Base-by-base conservation (phyloP, 2,797 vertebrate species). In the Leptatherina wallacei region DNA sequence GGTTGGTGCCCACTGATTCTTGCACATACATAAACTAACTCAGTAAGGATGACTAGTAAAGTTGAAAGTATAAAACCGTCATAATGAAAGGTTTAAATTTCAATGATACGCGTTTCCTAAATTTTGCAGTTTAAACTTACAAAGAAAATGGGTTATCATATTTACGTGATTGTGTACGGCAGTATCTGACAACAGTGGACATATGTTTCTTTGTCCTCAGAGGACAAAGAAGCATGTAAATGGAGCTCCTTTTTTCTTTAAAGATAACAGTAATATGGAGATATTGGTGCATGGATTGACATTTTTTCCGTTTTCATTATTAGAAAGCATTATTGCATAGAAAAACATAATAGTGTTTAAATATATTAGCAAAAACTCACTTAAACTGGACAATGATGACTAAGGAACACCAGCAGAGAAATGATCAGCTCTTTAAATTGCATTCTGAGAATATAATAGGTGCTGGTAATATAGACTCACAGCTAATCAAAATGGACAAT, bases 21-120 rank as follows among this genome's bases (percentile, higher is more conserved):
- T 73, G 73, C 71, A 74, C 65, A 61, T 69, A 14, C 62, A 67
- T 70, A 70, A 80, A 68, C 33, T 20, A 68, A 75, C 57, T 38
- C 57, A 61, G 32, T 51, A 61, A 69, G 38, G 65, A 57, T 57
- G 44, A 73, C 38, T 73, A 55, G 27, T 74, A 18, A 80, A 60
- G 32, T 54, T 51, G 54, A 33, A 64, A 20, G 36, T 35, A 60
- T 73, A 66, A 62, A 58, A 69, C 71, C 68, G 10, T 13, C 24
- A 22, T 18, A 40, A 44, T 47, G 2, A 52, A 27, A 11, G 5
- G 22, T 30, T 52, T 2, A 52, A 11, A 51, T 51, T n/a, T 51
- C 10, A n/a, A 0, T 22, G 42, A 12, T 24, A 22, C 10, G 10
- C 13, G 11, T 52, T 11, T 13, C 22, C 22, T 52, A 4, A 27